A percentile compares a stretch with the other conserved stretches of the same genome.
Conservation (phyloP, 2,113 vertebrate species). For the Dunckerocampus dactyliophorus region DNA sequence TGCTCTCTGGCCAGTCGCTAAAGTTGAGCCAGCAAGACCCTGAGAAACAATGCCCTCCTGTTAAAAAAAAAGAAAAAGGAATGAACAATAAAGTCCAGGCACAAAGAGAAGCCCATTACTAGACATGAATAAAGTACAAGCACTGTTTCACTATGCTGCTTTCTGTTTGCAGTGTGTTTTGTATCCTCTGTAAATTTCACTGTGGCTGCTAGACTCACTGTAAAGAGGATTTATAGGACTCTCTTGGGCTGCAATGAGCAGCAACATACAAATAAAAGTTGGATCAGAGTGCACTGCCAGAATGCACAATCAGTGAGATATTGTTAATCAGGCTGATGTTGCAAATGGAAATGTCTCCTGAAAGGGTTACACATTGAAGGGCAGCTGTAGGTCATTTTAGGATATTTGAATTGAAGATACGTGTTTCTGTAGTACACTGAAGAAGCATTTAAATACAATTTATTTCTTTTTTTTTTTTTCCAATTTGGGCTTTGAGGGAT, state of each 20-base stretch:
- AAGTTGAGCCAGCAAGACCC: slow-evolving; percentile 10
- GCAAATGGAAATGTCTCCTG: no score
- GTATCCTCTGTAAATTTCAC: slow-evolving; percentile 23
- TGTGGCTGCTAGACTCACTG: slow-evolving; percentile 15
- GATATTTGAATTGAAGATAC: no score
- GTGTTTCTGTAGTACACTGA: no score
- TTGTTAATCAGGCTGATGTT: no score
- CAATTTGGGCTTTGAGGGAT: no score
- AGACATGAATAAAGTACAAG: neutral
- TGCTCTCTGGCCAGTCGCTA: slow-evolving; percentile 21
- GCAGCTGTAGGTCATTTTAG: no score
- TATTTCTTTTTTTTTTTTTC: no score
- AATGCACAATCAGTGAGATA: neutral
- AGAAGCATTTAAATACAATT: no score
- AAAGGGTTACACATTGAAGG: no score
- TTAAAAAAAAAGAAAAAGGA: slow-evolving; percentile 17
- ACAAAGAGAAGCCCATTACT: neutral
- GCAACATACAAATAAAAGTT: slow-evolving; percentile 15
- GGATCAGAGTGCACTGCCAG: slow-evolving; percentile 15
- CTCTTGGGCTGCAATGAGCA: slow-evolving; percentile 30
- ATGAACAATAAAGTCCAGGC: slow-evolving; percentile 7
- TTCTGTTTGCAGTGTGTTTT: slow-evolving; percentile 14
- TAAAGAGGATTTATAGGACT: slow-evolving; percentile 38
- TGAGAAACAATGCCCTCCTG: slow-evolving; percentile 19
- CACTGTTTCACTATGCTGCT: slow-evolving; percentile 1